A percentile compares a stretch with the other conserved stretches of the same genome.
phyloP scores from a whole-genome alignment of 2,888 invertebrate genomes.

The Gortyna flavago region DNA sequence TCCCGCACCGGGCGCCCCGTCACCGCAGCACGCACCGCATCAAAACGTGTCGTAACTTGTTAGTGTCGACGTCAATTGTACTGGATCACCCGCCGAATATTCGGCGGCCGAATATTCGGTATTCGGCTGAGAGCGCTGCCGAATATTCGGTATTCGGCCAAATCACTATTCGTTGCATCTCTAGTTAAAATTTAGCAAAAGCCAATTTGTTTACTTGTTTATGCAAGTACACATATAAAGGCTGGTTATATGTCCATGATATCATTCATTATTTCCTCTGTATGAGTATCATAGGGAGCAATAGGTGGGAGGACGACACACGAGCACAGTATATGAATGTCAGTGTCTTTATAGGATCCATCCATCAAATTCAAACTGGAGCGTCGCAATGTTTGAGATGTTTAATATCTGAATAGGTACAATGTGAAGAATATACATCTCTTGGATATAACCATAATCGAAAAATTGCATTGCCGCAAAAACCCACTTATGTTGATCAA shows the following conservation, averaged over 20 bases:
- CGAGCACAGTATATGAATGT: background rate
- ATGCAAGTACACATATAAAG: background rate
- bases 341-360: background rate
- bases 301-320: background rate
- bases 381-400: background rate
- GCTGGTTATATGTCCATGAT: background rate
- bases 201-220: background rate
- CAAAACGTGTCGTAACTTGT: too few relatives aligned
- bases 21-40: too few relatives aligned
- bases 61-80: too few relatives aligned
- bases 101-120: too few relatives aligned
- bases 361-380: background rate
- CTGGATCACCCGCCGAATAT: too few relatives aligned
- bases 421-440: background rate
- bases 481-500: background rate
- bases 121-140: too few relatives aligned
- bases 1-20: too few relatives aligned
- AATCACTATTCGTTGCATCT: too few relatives aligned
- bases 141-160: too few relatives aligned
- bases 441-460: background rate
- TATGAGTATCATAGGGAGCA: slow-evolving; percentile 5
- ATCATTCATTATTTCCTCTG: slow-evolving; percentile 10
- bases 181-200: slow-evolving; percentile 1
- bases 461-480: background rate
- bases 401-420: background rate